These are phyloP conservation scores for Numida meleagris DNA, from an alignment of 2,113 vertebrate species.

Conservation along the genomic window DNA sequence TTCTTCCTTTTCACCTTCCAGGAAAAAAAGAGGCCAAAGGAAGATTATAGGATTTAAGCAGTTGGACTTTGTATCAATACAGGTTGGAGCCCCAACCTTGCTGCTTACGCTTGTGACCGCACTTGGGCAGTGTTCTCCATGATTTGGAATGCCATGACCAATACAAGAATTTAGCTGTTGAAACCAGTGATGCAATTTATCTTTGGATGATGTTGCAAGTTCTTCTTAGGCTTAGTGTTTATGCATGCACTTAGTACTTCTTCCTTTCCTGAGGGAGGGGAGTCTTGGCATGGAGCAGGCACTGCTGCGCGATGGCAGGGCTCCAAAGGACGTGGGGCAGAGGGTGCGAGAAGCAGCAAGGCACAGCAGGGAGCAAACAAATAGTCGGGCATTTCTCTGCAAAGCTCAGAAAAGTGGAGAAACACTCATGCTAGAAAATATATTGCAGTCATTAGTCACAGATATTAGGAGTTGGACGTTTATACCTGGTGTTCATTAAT, in stretches of 20 bases:
- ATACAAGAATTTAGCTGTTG: neutral
- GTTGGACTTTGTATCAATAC: neutral
- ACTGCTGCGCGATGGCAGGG: neutral
- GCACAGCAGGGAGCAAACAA: neutral
- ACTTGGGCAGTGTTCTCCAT: neutral
- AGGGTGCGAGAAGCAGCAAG: neutral
- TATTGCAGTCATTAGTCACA: conserved; percentile 40
- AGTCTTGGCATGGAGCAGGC: neutral
- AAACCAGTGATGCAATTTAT: neutral
- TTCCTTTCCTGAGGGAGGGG: neutral
- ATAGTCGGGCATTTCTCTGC: neutral
- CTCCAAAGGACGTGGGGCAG: neutral
- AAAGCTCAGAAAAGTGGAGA: neutral
- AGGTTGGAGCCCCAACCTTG: neutral
- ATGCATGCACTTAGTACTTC: neutral
- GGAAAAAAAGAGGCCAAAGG: neutral
- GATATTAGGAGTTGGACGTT: conserved; percentile 10
- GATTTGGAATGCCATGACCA: rapidly evolving
- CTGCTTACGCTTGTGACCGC: rapidly evolving
- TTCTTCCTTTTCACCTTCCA: neutral
- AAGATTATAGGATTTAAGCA: neutral
- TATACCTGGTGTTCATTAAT: conserved; percentile 57
- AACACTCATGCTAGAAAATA: neutral
- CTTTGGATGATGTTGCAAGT: neutral
- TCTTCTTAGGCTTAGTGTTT: neutral